Evolutionary conservation across 2,113 vertebrate species (phyloP), one percentile per base, ranked within the genome.

Genomic region (Myocastor coypus): DNA sequence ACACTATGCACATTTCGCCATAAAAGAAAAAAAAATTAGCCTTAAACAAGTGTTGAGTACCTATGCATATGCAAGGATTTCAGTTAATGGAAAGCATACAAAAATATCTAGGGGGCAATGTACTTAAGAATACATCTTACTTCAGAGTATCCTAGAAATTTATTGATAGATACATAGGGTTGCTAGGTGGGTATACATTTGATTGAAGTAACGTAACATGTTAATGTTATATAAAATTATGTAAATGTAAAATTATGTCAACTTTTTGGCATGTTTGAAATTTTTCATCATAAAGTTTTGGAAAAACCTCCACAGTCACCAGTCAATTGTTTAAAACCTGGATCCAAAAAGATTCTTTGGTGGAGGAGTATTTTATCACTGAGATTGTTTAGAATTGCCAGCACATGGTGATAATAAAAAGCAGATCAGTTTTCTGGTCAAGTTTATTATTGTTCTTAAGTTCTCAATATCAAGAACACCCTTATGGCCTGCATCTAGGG

Each of bases 351-450:
- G 52, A 78, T 42, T 96, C 59, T 84, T 89, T 7, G 28, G 63
- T 14, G 52, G 86, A 82, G 64, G 71, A 96, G 28, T 94, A 71
- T 97, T 93, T 95, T 96, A 96, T 96, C 88, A 82, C 26, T 91
- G 50, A 82, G 69, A 87, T 85, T 93, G 50, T 90, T 95, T 94
- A 81, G 75, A 92, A 95, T 90, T 87, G 55, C 69, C 42, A 66
- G 87, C 87, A 92, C 63, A 93, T 83, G 82, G 52, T 93, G 90
- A 96, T 97, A 94, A 97, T 96, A 94, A 96, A 97, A 94, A 96
- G 57, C 94, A 97, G 75, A 94, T 46, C 64, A 57, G 20, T 83
- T 71, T 94, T 89, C 55, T 50, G 66, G 64, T 81, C 40, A 32
- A 55, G 55, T 92, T 95, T 96, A 87, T 92, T 94, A 93, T 93